These are phyloP conservation scores for Hyalella azteca DNA, from an alignment of 2,888 invertebrate genomes.

Conservation along the genomic window DNA sequence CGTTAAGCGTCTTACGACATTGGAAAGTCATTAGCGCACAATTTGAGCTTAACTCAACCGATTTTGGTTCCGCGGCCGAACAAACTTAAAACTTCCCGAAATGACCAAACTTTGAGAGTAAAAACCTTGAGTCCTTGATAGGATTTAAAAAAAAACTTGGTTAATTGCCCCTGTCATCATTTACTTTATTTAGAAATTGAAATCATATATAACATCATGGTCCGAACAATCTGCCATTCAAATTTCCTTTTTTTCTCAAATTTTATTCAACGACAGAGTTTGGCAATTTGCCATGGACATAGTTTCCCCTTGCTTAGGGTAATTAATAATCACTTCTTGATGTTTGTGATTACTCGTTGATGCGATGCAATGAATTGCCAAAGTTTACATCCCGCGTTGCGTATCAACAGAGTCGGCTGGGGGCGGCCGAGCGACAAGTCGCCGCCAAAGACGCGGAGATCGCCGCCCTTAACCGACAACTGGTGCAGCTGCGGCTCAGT, in stretches of 20 bases:
- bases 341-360: too few relatives aligned
- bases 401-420: conserved; percentile 67
- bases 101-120: background rate
- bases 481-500: conserved; percentile 74
- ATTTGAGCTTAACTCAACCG: background rate
- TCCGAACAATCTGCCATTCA: too few relatives aligned
- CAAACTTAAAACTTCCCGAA: background rate
- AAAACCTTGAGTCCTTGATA: background rate
- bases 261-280: too few relatives aligned
- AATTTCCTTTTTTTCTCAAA: too few relatives aligned
- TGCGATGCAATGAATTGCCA: background rate
- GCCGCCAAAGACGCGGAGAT: conserved; percentile 85
- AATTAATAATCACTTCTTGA: too few relatives aligned
- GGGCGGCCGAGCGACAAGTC: conserved; percentile 76
- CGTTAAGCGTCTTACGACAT: background rate
- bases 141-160: too few relatives aligned
- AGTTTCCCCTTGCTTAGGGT: too few relatives aligned
- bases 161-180: too few relatives aligned
- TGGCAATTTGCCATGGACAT: too few relatives aligned
- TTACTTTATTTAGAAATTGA: too few relatives aligned
- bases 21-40: background rate
- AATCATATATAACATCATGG: too few relatives aligned
- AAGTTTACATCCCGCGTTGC: background rate
- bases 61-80: background rate
- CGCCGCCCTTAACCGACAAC: conserved; percentile 76